Percentiles rank a stretch among this genome's conserved stretches.
Evolutionary conservation across 2,797 vertebrate genomes (phyloP).

Genomic region (Potorous gilbertii): DNA sequence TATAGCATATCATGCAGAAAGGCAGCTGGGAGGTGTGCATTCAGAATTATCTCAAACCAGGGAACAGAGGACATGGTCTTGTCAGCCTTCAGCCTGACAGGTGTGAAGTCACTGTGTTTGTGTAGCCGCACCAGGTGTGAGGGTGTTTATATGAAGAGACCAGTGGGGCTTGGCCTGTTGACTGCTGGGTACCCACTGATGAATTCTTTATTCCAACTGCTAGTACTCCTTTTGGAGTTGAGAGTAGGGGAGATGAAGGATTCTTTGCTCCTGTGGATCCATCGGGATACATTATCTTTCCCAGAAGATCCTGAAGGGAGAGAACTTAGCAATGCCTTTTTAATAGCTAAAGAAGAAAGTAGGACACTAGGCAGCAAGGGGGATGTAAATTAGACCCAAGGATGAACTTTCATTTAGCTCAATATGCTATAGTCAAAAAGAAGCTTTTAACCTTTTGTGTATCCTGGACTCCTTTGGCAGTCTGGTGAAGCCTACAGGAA

Average conservation of each 20-base stretch:
- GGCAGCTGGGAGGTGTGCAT: accelerated
- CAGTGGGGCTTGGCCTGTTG: background rate
- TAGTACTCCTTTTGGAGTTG: background rate
- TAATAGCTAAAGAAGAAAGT: background rate
- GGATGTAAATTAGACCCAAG: background rate
- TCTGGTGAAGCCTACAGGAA: background rate
- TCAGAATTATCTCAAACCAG: constrained; percentile 21
- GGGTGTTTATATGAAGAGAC: background rate
- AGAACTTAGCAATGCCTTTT: background rate
- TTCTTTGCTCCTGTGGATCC: background rate
- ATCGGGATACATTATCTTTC: background rate
- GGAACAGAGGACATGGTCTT: background rate
- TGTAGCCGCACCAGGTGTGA: background rate
- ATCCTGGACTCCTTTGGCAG: background rate
- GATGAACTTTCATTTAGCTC: background rate
- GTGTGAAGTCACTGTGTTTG: background rate
- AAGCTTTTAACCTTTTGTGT: background rate
- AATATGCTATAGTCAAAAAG: background rate
- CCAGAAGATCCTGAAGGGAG: background rate
- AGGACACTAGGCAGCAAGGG: background rate
- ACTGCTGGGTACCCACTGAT: background rate
- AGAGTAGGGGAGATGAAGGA: background rate
- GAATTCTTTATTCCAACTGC: background rate
- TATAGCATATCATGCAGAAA: constrained; percentile 52
- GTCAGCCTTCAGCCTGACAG: background rate